Percentiles rank a stretch among this genome's conserved stretches.
These are phyloP conservation scores for Thumatha senex DNA, from an alignment of 2,888 invertebrate species.

Conservation along the genomic window DNA sequence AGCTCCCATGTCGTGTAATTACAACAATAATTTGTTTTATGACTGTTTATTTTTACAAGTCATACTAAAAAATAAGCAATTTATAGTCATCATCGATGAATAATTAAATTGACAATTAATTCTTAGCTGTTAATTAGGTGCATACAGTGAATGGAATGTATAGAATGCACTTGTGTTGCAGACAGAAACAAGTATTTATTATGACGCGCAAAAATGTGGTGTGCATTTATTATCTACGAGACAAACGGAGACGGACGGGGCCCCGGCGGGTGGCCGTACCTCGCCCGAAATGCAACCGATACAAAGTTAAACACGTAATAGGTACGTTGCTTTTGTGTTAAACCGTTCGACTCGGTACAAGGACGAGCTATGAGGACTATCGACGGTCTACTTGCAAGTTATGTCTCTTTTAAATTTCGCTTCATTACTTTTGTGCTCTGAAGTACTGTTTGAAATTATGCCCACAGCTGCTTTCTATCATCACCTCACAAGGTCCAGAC, in stretches of 20 bases:
- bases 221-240: slow-evolving; percentile 75
- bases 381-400: too few species aligned
- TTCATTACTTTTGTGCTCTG: too few species aligned
- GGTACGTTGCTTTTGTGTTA: slow-evolving; percentile 16
- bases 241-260: slow-evolving; percentile 56
- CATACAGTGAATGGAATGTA: slow-evolving; percentile 46
- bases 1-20: slow-evolving; percentile 29
- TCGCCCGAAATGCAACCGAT: slow-evolving; percentile 58
- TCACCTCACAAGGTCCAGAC: too few species aligned
- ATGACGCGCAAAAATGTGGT: slow-evolving; percentile 63
- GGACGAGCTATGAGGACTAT: too few species aligned
- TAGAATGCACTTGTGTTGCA: slow-evolving; percentile 53
- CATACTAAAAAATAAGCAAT: background rate
- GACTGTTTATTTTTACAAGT: background rate
- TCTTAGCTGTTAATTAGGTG: slow-evolving; percentile 22
- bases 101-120: slow-evolving; percentile 18
- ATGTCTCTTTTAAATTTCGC: too few species aligned
- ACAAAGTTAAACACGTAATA: slow-evolving; percentile 26
- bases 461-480: too few species aligned
- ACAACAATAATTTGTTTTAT: slow-evolving; percentile 27
- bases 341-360: too few species aligned
- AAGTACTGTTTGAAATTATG: too few species aligned
- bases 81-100: slow-evolving; percentile 2
- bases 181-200: slow-evolving; percentile 47
- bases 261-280: slow-evolving; percentile 66